These are phyloP conservation scores for Xestia rhomboidea DNA, from an alignment of 2,888 invertebrate genomes.

Conservation along the genomic window DNA sequence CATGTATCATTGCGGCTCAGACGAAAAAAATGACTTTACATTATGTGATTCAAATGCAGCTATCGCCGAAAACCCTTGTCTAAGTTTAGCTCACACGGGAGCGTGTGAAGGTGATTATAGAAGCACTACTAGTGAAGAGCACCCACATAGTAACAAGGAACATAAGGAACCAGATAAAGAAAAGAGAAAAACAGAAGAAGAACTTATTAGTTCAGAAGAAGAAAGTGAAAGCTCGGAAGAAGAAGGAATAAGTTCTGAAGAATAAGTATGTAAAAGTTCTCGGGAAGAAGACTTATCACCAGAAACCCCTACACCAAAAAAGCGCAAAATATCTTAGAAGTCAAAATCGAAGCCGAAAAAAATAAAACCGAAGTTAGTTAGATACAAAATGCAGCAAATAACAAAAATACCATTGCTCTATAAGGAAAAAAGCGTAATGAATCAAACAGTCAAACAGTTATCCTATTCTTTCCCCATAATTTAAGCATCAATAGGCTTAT, in stretches of 20 bases:
- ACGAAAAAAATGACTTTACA: constrained; percentile 29
- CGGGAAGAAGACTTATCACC: neutral
- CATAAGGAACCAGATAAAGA: neutral
- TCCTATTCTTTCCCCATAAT: neutral
- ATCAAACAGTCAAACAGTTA: neutral
- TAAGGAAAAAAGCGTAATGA: constrained; percentile 4
- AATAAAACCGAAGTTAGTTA: neutral
- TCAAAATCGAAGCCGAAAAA: constrained; percentile 13
- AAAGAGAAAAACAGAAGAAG: neutral
- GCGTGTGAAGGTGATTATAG: constrained; percentile 35
- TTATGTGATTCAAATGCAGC: constrained; percentile 22
- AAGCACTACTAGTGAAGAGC: constrained; percentile 34
- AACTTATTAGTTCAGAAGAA: constrained; percentile 2
- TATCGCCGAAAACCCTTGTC: neutral
- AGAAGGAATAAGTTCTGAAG: neutral
- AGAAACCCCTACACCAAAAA: neutral
- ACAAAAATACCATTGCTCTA: constrained; percentile 16
- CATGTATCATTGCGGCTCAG: constrained; percentile 26
- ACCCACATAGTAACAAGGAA: neutral
- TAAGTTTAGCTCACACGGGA: constrained; percentile 27
- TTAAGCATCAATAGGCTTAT: constrained; percentile 2
- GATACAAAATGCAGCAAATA: constrained; percentile 27
- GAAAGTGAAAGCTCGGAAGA: neutral
- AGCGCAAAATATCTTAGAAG: constrained; percentile 10
- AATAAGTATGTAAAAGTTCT: neutral